Percentiles rank a stretch among this genome's conserved stretches.
phyloP scores from a whole-genome alignment of 2,113 vertebrate genomes.

The Pollachius pollachius region DNA sequence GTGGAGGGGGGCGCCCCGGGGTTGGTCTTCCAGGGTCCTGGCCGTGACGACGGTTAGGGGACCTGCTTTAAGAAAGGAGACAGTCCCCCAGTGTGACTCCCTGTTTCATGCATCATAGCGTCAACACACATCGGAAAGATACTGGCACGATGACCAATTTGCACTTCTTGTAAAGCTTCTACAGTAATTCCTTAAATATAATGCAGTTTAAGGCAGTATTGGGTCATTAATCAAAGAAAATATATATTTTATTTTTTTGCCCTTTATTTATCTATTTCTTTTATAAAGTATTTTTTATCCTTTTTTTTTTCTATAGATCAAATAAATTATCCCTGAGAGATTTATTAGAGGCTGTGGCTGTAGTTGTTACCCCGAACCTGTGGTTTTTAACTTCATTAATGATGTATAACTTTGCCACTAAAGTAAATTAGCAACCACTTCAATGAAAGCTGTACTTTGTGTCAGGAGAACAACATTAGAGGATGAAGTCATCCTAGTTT shows the following conservation, averaged over 20 bases:
- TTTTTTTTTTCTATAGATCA: not conserved
- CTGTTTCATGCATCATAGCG: constrained; percentile 24
- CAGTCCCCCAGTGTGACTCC: not conserved
- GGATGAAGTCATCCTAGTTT: too few species aligned
- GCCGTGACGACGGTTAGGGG: constrained; percentile 17
- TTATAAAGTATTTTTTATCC: not conserved
- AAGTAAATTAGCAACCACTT: too few species aligned
- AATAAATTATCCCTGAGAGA: not conserved
- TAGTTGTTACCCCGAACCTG: too few species aligned
- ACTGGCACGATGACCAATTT: constrained; percentile 72
- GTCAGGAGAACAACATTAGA: too few species aligned
- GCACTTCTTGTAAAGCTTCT: constrained; percentile 82
- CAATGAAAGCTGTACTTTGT: too few species aligned
- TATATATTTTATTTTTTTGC: not conserved
- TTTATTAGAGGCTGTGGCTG: too few species aligned
- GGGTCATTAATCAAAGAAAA: constrained; percentile 27
- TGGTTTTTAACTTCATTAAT: too few species aligned
- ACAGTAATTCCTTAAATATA: constrained; percentile 65
- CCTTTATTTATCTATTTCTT: constrained; percentile 1
- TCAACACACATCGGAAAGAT: constrained; percentile 37
- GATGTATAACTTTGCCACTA: too few species aligned
- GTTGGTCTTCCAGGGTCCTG: constrained; percentile 24
- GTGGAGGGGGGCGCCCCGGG: not conserved
- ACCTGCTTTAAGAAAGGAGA: constrained; percentile 21
- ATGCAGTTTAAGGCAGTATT: constrained; percentile 41